Evolutionary conservation across 2,797 vertebrate species (phyloP).

Genomic region (Trachops cirrhosus): DNA sequence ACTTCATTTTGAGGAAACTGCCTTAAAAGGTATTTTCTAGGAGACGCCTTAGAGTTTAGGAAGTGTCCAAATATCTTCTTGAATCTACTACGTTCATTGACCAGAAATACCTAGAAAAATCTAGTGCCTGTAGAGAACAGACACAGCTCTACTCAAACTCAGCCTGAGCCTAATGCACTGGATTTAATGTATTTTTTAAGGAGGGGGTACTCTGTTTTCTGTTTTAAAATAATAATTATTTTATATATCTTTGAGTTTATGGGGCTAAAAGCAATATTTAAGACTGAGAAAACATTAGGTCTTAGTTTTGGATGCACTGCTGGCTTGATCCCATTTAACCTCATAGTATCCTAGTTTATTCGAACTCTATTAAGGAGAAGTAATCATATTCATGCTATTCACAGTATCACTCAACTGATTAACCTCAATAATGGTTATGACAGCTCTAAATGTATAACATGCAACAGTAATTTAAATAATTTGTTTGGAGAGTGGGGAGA

Average conservation of each 20-base stretch:
- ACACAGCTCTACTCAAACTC: background rate
- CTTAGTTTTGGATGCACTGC: background rate
- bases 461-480: conserved; percentile 47
- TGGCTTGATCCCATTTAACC: background rate
- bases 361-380: conserved; percentile 18
- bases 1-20: background rate
- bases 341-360: background rate
- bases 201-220: background rate
- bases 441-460: conserved; percentile 49
- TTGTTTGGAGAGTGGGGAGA: conserved; percentile 29
- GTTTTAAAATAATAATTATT: background rate
- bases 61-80: background rate
- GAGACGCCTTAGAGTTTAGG: background rate
- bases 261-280: background rate
- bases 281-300: background rate
- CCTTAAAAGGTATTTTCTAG: background rate
- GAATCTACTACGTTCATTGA: background rate
- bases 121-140: background rate
- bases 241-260: background rate
- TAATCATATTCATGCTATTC: conserved; percentile 32
- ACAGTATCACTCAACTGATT: conserved; percentile 53
- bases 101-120: background rate
- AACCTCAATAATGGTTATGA: conserved; percentile 53
- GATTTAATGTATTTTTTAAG: background rate
- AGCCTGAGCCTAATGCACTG: background rate